phyloP scores from a whole-genome alignment of 64 coral and sea anemone species.

The Montipora foliosa region DNA sequence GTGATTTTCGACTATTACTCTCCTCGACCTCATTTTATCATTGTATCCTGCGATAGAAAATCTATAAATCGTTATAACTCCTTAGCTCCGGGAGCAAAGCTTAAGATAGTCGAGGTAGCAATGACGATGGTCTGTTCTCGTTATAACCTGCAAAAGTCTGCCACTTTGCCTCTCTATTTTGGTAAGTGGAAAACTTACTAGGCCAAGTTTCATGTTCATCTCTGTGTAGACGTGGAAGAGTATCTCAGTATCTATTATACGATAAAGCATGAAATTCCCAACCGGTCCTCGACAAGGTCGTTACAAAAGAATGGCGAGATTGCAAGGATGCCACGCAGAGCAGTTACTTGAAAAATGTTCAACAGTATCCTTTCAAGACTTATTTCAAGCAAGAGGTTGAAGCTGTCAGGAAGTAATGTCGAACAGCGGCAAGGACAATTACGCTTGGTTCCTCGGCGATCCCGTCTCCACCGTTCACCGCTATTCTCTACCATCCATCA shows the following conservation, averaged over 20 bases:
- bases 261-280: slow-evolving; percentile 38
- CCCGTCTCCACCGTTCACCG: not conserved
- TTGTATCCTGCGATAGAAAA: slow-evolving; percentile 34
- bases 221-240: slow-evolving; percentile 76
- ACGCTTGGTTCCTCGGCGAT: not conserved
- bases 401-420: slow-evolving; percentile 1
- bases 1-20: slow-evolving; percentile 82
- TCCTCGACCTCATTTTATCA: slow-evolving; percentile 83
- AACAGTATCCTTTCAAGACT: slow-evolving; percentile 74
- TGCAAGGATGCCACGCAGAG: slow-evolving; percentile 21
- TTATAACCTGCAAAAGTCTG: slow-evolving; percentile 36
- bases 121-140: slow-evolving; percentile 38
- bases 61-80: not conserved
- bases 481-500: slow-evolving; percentile 67
- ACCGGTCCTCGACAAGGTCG: slow-evolving; percentile 56
- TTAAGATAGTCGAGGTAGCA: slow-evolving; percentile 68
- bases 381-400: slow-evolving; percentile 65
- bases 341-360: slow-evolving; percentile 60
- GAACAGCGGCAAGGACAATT: not conserved
- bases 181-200: slow-evolving; percentile 67
- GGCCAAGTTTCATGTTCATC: slow-evolving; percentile 66
- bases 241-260: slow-evolving; percentile 47
- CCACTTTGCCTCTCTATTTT: slow-evolving; percentile 75
- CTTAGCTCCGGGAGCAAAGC: slow-evolving; percentile 1
- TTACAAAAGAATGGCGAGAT: slow-evolving; percentile 78